Base-by-base conservation (phyloP, 2,888 invertebrate genomes). In the Vannuccia rotundouncinata region DNA sequence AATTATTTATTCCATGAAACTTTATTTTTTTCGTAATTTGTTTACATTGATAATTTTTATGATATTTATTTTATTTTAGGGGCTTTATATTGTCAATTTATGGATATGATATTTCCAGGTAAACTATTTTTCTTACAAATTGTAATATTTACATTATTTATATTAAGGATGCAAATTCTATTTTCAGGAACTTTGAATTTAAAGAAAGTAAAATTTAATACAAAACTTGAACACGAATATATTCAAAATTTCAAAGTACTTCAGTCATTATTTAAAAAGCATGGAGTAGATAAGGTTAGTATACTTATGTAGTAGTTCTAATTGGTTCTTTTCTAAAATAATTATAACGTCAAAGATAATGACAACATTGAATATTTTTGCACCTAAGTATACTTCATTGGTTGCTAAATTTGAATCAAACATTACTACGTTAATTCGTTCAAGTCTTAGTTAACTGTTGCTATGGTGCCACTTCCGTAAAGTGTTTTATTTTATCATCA, bases 171-270 rank as follows among this genome's bases (percentile, higher is more conserved):
- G 95, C 97, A 99, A 88, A 95, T 97, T 94, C 91, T 99, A 79
- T 99, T 99, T 89, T 93, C 95, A 82, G 91, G 91, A 90, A 81
- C 80, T 1, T 29, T 81, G 17, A 10, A 81, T 45, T 81, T 81
- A 74, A 80, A 81, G 74, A 81, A 80, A 88, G 94, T 97, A 83
- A 99, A 99, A 91, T 98, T 98, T 90, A 94, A 93, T 90, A 96
- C 98, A 85, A 95, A 96, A 89, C 90, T 99, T 86, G 99, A 99
- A 89, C 96, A 99, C 90, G 99, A 99, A 90, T 97, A 95, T 89
- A 97, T 99, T 90, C 95, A 95, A 89, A 99, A 99, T 89, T 99
- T 98, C 90, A 99, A 99, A 92, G 92, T 95, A 85, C 91, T 99
- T 83, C 98, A 99, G 90, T 95, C 94, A 76, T 92, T 92, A 79